phyloP scores from a whole-genome alignment of 2,888 invertebrate species.

The Caenorhabditis wallacei region DNA sequence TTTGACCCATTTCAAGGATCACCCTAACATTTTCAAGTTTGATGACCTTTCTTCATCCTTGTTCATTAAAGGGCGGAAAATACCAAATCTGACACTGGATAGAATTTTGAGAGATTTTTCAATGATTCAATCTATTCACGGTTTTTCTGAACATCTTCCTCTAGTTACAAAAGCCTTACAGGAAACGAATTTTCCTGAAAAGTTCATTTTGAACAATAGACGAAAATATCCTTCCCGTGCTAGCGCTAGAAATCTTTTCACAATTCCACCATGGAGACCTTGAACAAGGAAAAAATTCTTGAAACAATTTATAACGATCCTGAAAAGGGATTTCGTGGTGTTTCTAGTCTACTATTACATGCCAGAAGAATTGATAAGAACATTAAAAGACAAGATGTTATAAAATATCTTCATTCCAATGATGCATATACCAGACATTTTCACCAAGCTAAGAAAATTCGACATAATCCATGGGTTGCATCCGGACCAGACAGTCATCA shows the following conservation, averaged over 20 bases:
- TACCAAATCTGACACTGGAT: background rate
- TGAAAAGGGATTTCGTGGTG: conserved; percentile 7
- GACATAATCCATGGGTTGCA: conserved; percentile 24
- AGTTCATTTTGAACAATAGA: conserved; percentile 4
- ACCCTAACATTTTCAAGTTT: background rate
- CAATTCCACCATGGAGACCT: background rate
- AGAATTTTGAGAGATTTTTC: background rate
- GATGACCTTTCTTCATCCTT: background rate
- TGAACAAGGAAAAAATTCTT: background rate
- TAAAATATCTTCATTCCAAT: conserved; percentile 8
- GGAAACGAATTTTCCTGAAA: background rate
- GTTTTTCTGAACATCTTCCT: background rate
- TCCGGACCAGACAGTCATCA: conserved; percentile 27
- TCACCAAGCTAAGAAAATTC: background rate
- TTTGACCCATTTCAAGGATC: background rate
- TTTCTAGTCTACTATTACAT: background rate
- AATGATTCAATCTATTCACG: background rate
- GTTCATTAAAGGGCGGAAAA: background rate
- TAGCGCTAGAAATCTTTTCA: background rate
- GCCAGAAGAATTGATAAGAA: background rate
- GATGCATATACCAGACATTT: conserved; percentile 13
- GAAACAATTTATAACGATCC: conserved; percentile 20
- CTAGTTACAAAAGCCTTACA: background rate
- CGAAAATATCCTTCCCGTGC: background rate
- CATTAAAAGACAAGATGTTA: conserved; percentile 2